Evolutionary conservation across 2,113 vertebrate genomes (phyloP), one percentile per base, ranked within the genome.

Genomic region (Bubo bubo): DNA sequence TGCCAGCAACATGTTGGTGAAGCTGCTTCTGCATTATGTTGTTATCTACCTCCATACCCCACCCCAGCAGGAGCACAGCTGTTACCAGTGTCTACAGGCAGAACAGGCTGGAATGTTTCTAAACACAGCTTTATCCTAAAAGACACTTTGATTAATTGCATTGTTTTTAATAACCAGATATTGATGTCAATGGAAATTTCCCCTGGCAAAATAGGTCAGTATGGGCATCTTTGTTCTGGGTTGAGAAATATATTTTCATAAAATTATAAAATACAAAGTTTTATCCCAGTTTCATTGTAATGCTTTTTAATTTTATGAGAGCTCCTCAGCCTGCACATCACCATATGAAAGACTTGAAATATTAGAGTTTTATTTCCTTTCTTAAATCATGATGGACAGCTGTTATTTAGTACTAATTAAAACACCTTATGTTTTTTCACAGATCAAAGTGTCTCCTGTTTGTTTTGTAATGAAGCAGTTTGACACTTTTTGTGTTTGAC

Each of bases 381-480:
- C 90, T 86, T 95, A 95, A 95, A 92, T 94, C 90, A 92, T 86
- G 90, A 97, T 59, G 59, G 93, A 92, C 92, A 90, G 85, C 63
- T 90, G 81, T 55, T 96, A 92, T 80, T 86, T 93, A 80, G 86
- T 74, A 93, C 93, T 93, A 93, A 96, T 95, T 96, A 90, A 96
- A 97, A 83, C 87, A 90, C 67, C 94, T 95, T 96, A 95, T 95
- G 90, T 95, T 96, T 96, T 95, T 73, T 92, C 59, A 83, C 67
- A 83, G 97, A 96, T 96, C 97, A 96, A 95, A 96, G 95, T 88
- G 79, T 88, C 96, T 96, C 86, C 85, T 96, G 96, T 96, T 96
- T 96, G 86, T 94, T 96, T 97, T 92, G 96, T 88, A 96, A 96
- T 93, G 90, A 94, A 96, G 72, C 27, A 86, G 88, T 76, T 91